Conservation (phyloP, 2,797 vertebrate genomes). For the Sebastiscus tertius region DNA sequence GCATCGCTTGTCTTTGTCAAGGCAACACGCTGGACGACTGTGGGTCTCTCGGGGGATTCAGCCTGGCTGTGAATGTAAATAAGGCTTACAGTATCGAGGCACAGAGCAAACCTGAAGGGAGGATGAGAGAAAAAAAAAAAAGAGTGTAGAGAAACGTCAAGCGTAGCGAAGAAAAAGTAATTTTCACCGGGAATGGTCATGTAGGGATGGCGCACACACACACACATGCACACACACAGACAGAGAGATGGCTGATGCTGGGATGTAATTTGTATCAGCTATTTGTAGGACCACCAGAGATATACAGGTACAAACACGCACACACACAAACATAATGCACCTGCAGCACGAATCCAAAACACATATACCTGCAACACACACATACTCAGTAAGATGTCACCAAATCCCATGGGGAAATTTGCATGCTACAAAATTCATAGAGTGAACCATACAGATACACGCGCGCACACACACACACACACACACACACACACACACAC, state of each 20-base stretch:
- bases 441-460: neutral
- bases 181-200: slow-evolving; percentile 70
- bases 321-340: neutral
- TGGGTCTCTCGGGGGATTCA: slow-evolving; percentile 42
- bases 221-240: neutral
- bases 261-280: slow-evolving; percentile 56
- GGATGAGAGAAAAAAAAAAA: slow-evolving; percentile 38
- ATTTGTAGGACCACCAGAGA: slow-evolving; percentile 51
- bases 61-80: slow-evolving; percentile 71
- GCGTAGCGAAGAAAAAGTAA: slow-evolving; percentile 69
- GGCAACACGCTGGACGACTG: slow-evolving; percentile 40
- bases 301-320: slow-evolving; percentile 25
- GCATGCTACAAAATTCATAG: neutral
- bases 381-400: neutral
- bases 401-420: neutral
- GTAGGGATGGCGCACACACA: slow-evolving; percentile 6
- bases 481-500: neutral
- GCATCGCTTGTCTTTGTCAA: slow-evolving; percentile 60
- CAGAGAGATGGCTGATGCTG: slow-evolving; percentile 22
- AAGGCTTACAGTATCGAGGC: slow-evolving; percentile 66
- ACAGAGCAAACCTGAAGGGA: slow-evolving; percentile 41
- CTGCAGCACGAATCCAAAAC: slow-evolving; percentile 5
- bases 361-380: neutral
- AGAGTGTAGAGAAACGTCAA: slow-evolving; percentile 46
- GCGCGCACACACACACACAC: no score